phyloP scores from a whole-genome alignment of 2,888 invertebrate species.

The Trissoscelio sp. region DNA sequence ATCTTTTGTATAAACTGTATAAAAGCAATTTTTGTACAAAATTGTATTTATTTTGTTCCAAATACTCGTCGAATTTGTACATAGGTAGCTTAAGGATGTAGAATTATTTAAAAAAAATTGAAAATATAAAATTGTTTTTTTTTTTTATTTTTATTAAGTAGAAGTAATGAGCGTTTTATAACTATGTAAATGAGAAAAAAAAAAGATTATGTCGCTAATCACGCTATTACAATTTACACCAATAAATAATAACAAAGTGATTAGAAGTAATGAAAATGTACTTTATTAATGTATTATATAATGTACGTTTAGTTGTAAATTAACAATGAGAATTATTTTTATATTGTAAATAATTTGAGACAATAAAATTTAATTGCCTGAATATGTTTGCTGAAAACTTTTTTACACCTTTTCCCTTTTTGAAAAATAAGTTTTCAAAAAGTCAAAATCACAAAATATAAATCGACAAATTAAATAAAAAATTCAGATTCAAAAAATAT shows the following conservation, averaged over 20 bases:
- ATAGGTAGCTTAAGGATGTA: conserved; percentile 2
- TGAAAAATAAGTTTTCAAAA: too few relatives aligned
- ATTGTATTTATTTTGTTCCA: conserved; percentile 2
- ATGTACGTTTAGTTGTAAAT: conserved; percentile 20
- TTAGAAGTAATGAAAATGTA: conserved; percentile 23
- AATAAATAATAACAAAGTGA: conserved; percentile 22
- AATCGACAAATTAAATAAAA: too few relatives aligned
- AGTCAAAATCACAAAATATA: too few relatives aligned
- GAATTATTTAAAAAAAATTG: neutral
- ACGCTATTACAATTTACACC: neutral
- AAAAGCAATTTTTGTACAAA: conserved; percentile 23
- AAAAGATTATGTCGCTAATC: conserved; percentile 4
- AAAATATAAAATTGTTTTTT: neutral
- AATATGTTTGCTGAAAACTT: too few relatives aligned
- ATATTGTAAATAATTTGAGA: conserved; percentile 26
- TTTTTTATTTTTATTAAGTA: neutral
- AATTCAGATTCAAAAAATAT: too few relatives aligned
- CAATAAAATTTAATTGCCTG: conserved; percentile 12
- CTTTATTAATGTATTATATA: conserved; percentile 33
- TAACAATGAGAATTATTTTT: conserved; percentile 22
- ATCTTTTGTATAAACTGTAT: conserved; percentile 16
- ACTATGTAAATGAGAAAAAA: neutral
- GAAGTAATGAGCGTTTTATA: neutral
- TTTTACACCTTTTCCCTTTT: too few relatives aligned
- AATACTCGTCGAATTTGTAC: conserved; percentile 5